Conservation (phyloP, 2,797 vertebrate species). For the Hapalemur alaotrensis region DNA sequence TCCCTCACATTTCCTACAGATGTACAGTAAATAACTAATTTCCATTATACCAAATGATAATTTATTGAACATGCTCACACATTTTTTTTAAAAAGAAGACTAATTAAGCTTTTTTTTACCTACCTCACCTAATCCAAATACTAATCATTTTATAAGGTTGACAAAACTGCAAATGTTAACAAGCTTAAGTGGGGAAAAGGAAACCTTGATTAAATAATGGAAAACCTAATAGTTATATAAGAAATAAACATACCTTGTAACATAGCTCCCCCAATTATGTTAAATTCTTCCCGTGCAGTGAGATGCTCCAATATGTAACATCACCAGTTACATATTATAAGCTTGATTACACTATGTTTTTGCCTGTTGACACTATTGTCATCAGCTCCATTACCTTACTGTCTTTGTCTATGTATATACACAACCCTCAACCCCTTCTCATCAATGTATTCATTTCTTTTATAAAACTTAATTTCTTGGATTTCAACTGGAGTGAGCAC, state of each 20-base stretch:
- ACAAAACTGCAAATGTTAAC: conserved; percentile 57
- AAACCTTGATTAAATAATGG: conserved; percentile 42
- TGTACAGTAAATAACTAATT: conserved; percentile 31
- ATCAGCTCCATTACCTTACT: neutral
- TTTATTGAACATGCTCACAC: conserved; percentile 48
- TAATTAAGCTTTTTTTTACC: conserved; percentile 36
- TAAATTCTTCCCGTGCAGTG: neutral
- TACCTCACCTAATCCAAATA: conserved; percentile 52
- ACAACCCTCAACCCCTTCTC: neutral
- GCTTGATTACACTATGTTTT: neutral
- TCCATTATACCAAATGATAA: conserved; percentile 38
- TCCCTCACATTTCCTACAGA: neutral
- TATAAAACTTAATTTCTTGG: neutral
- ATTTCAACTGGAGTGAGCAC: neutral
- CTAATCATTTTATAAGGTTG: conserved; percentile 57
- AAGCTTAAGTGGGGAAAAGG: conserved; percentile 5
- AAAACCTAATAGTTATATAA: conserved; percentile 46
- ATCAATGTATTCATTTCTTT: neutral
- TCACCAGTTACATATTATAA: neutral
- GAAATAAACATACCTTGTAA: neutral
- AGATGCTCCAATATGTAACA: neutral
- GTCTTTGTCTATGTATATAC: neutral
- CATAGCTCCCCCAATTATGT: conserved; percentile 24
- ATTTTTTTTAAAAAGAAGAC: neutral
- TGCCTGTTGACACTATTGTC: neutral